Evolutionary conservation across 2,113 vertebrate genomes (phyloP), one percentile per base, ranked within the genome.

Genomic region (Hippocampus barbouri): DNA sequence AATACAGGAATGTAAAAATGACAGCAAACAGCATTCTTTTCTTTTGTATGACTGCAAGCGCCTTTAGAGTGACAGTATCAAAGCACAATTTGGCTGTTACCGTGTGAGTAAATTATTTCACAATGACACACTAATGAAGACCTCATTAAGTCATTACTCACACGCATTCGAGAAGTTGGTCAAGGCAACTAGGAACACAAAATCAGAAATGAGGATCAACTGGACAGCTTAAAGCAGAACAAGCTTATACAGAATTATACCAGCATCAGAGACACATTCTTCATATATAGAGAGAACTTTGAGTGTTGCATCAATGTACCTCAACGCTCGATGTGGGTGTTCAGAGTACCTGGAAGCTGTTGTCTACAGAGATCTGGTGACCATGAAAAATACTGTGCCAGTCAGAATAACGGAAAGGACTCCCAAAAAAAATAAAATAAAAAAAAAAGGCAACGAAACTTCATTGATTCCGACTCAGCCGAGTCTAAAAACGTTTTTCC

Each of bases 1-100:
- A 49, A n/a, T 30, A 20, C 49, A 91, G 89, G 88, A 92, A 93
- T 91, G 87, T 88, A 90, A 92, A 27, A 90, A 89, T 70, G 61
- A 89, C 87, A 82, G 63, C 79, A 86, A 83, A 84, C 75, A 73
- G 78, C 78, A 41, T 81, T 82, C 59, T 71, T 80, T 79, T 88
- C 62, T 71, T 80, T 81, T 88, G 77, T 64, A 83, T 81, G 68
- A 86, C 81, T 75, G 88, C 81, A 80, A 56, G 78, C 74, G 86
- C 85, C 86, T 92, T 93, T 93, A 93, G 89, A 93, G 91, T 93
- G 92, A 93, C 93, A 93, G 93, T 91, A 93, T 92, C 91, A 30
- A 72, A 88, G 91, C 88, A 91, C 89, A 88, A 68, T 83, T 74
- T 75, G 80, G 86, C 86, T 85, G 84, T 73, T 47, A 25, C 66